Evolutionary conservation across 2,797 vertebrate genomes (phyloP).

Genomic region (Spea hammondii): DNA sequence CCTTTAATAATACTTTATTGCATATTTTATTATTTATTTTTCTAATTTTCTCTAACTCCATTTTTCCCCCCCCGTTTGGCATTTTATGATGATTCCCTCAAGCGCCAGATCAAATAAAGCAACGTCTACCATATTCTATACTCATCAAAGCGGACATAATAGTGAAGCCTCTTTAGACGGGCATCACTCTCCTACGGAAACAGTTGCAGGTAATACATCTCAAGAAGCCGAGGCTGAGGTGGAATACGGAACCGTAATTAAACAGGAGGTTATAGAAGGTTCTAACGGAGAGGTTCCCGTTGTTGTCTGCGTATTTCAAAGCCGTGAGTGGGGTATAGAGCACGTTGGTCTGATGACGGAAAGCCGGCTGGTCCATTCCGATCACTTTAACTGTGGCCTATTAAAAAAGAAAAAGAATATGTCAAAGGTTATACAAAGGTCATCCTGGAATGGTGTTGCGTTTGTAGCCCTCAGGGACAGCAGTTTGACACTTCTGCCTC

Average conservation of each 20-base stretch:
- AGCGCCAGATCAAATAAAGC: too few relatives aligned
- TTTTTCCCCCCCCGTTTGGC: too few relatives aligned
- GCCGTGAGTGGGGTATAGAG: constrained; percentile 82
- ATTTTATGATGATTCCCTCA: too few relatives aligned
- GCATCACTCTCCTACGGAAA: constrained; percentile 70
- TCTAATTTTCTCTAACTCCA: too few relatives aligned
- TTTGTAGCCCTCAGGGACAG: too few relatives aligned
- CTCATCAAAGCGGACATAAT: background rate
- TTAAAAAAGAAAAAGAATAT: background rate
- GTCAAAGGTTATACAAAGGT: background rate
- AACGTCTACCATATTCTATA: background rate
- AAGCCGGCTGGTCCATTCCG: constrained; percentile 72
- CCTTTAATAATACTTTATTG: too few relatives aligned
- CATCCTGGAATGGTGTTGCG: too few relatives aligned
- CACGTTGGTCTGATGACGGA: constrained; percentile 84
- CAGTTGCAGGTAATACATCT: constrained; percentile 85
- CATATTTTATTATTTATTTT: too few relatives aligned
- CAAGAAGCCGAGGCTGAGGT: constrained; percentile 76
- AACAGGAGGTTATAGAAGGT: constrained; percentile 84
- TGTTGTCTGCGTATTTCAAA: constrained; percentile 83
- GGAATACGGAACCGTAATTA: constrained; percentile 80
- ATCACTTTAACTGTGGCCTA: constrained; percentile 85
- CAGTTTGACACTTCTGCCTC: too few relatives aligned
- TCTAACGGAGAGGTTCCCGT: constrained; percentile 79
- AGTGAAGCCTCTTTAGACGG: background rate